Conservation (phyloP, 2,113 vertebrate species). For the Pleuronectes platessa region DNA sequence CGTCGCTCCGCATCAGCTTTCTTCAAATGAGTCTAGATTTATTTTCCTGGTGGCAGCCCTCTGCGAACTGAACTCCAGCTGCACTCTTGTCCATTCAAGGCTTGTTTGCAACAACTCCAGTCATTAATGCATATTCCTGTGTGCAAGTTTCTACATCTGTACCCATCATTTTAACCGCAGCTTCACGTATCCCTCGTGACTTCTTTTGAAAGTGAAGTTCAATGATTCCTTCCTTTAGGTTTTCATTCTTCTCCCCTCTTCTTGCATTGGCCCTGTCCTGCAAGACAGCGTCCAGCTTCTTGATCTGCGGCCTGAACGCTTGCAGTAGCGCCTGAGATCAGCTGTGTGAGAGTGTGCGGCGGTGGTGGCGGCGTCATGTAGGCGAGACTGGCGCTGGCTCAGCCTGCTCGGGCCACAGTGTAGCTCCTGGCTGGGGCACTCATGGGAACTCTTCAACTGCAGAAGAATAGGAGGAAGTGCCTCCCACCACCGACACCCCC, state of each 20-base stretch:
- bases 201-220: conserved; percentile 13
- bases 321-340: conserved; percentile 31
- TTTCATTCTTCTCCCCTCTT: not conserved
- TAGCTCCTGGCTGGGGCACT: conserved; percentile 89
- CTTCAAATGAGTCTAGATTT: conserved; percentile 8
- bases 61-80: conserved; percentile 45
- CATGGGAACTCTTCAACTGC: conserved; percentile 91
- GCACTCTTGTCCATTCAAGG: conserved; percentile 38
- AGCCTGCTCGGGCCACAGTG: conserved; percentile 83
- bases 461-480: conserved; percentile 99
- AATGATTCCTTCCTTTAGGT: conserved; percentile 8
- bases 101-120: conserved; percentile 13
- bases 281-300: conserved; percentile 9
- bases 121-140: conserved; percentile 32
- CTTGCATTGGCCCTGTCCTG: not conserved
- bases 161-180: conserved; percentile 16
- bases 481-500: conserved; percentile 84
- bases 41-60: conserved; percentile 21
- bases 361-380: conserved; percentile 56
- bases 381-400: conserved; percentile 71
- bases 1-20: conserved; percentile 15
- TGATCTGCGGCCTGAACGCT: conserved; percentile 4
- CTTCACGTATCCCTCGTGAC: conserved; percentile 14
- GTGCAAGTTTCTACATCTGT: conserved; percentile 6
- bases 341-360: conserved; percentile 53